Base-by-base conservation (phyloP, 1,140 invertebrate genomes). In the Magallana ariakensis region DNA sequence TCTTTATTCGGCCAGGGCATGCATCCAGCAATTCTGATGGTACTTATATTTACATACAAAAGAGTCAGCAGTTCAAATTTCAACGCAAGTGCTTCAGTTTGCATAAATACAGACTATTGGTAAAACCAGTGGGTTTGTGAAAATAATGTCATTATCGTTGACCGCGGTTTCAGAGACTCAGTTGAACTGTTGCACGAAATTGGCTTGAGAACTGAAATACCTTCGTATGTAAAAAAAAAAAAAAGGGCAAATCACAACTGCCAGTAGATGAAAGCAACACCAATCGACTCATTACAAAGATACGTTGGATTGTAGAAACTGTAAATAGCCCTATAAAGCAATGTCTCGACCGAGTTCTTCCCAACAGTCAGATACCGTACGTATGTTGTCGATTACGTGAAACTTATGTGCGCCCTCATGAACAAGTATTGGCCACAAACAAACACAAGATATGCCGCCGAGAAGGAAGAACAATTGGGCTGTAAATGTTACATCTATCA, bases 21-120 rank as follows among this genome's bases (percentile, higher is more conserved):
- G n/a, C 8, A 19, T 15, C 80, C 46, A 22, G 75, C 80, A 33
- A 86, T 86, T 60, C 80, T 81, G 75, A 86, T 82, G 75, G 75
- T 33, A 86, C 55, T 10, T 81, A 81, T 33, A 75, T 86, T 3
- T 86, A 60, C 46, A 86, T 86, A n/a, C 85, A 82, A 86, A 85
- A 80, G 3, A 85, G 84, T 56, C 33, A 54, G 11, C 22, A 85
- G 19, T 85, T 85, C 55, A 19, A 33, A 8, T 85, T 80, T 26
- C 84, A 85, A 56, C 58, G 84, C 6, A 54, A 55, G 7, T 26
- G 66, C n/a, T 85, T 8, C 56, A 57, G 53, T 8, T 16, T 80
- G 10, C 84, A 85, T 80, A 85, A 75, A 85, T 22, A 80, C 57
- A 81, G 80, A 57, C 75, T 55, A 15, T 26, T 86, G 7, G 55